Base-by-base conservation (phyloP, 1,140 invertebrate species). In the Drosophila nigrodunni region DNA sequence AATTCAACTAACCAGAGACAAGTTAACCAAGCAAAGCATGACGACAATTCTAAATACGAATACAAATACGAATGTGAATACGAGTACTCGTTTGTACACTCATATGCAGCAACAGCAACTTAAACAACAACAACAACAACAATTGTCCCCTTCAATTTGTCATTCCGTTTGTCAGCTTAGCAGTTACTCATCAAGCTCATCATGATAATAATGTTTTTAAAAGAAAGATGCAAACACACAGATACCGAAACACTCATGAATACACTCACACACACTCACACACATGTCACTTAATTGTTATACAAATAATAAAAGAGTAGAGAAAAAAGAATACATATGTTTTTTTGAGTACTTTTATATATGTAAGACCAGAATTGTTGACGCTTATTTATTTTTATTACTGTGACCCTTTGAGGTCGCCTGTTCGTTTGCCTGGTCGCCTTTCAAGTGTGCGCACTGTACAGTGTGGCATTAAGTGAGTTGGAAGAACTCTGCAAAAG, bases 101-200 rank as follows among this genome's bases (percentile, higher is more conserved):
- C 8, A 18, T 30, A 39, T 73, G 37, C 46, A 39, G 15, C 47
- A 37, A 7, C 44, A 64, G 25, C n/a, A 37, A 18, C 46, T 41
- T 21, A 1, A 60, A 69, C 1, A 60, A 69, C 57, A 54, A 55
- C n/a, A 54, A 55, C n/a, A 57, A 49, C 49, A 64, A 39, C 34
- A 54, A 68, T 71, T 80, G 61, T 34, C 50, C 69, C 80, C 62
- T 61, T 74, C 74, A 85, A 71, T 69, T 85, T 85, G 74, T 78
- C 65, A 78, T 74, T 67, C 71, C 41, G 60, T 54, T 68, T 73
- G 65, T 74, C 70, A 59, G 41, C 49, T 72, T 76, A 60, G 50
- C 77, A 61, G 61, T 78, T 76, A 70, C 52, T 73, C 73, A 49
- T 60, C 69, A 68, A 71, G 50, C 69, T 65, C 77, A 71, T 78